A percentile compares a stretch with the other conserved stretches of the same genome.
phyloP scores from a whole-genome alignment of 2,797 vertebrate species.

The Thamnophis elegans region DNA sequence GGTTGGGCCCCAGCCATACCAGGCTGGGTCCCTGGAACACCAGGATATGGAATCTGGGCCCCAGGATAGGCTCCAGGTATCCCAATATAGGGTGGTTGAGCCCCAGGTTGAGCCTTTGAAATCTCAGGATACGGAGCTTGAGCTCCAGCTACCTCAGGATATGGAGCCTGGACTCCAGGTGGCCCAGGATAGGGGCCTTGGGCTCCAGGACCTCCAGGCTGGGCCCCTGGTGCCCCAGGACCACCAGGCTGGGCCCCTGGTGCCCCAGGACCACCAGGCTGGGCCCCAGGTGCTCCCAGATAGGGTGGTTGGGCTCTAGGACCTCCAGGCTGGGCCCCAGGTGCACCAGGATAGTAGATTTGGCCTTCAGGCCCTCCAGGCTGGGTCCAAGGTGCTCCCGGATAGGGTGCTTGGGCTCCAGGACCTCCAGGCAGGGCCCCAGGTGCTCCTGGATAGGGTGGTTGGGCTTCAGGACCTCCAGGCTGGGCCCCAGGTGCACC shows the following conservation, averaged over 20 bases:
- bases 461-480: background rate
- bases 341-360: background rate
- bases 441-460: fast-evolving
- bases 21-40: background rate
- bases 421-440: background rate
- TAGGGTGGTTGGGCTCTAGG: fast-evolving
- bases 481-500: background rate
- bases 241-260: fast-evolving
- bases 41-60: background rate
- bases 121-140: background rate
- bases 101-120: background rate
- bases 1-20: background rate
- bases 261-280: background rate
- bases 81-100: background rate
- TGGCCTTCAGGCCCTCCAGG: background rate
- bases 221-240: no score
- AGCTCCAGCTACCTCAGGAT: background rate
- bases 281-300: background rate
- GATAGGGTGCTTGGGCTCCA: background rate
- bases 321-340: background rate
- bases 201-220: background rate
- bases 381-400: fast-evolving
- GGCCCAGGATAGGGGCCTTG: background rate
- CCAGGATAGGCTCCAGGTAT: background rate
- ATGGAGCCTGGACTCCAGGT: background rate